phyloP scores from a whole-genome alignment of 2,888 invertebrate genomes.

The Desoria tigrina region DNA sequence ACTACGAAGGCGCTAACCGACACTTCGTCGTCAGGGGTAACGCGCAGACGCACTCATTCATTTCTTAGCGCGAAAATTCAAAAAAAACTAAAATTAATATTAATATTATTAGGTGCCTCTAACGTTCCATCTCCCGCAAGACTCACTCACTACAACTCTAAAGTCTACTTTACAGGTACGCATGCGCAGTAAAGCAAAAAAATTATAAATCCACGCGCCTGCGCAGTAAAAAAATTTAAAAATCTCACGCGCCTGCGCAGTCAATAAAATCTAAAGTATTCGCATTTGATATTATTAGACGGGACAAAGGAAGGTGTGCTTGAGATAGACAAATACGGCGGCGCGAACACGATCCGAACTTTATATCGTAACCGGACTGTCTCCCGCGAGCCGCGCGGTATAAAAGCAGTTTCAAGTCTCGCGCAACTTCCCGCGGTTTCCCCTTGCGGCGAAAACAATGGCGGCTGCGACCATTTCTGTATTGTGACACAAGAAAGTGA shows the following conservation, averaged over 20 bases:
- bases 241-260: too few species aligned
- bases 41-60: too few species aligned
- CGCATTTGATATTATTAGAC: too few species aligned
- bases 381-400: constrained; percentile 73
- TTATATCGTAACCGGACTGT: constrained; percentile 79
- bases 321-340: constrained; percentile 82
- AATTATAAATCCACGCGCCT: too few species aligned
- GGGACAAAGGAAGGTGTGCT: constrained; percentile 85
- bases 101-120: constrained; percentile 72
- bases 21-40: constrained; percentile 72
- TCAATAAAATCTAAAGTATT: too few species aligned
- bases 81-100: too few species aligned
- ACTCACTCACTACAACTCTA: constrained; percentile 79
- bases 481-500: constrained; percentile 67
- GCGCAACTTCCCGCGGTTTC: constrained; percentile 68
- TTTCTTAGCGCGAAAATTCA: too few species aligned
- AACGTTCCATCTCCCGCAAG: constrained; percentile 80
- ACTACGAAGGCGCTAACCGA: constrained; percentile 83
- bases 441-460: constrained; percentile 83
- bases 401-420: constrained; percentile 77
- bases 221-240: too few species aligned
- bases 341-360: constrained; percentile 73
- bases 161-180: constrained; percentile 90
- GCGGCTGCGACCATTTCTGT: constrained; percentile 91
- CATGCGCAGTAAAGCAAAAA: too few species aligned